Evolutionary conservation across 2,888 invertebrate genomes (phyloP).

Genomic region (Tortricodes alternella): DNA sequence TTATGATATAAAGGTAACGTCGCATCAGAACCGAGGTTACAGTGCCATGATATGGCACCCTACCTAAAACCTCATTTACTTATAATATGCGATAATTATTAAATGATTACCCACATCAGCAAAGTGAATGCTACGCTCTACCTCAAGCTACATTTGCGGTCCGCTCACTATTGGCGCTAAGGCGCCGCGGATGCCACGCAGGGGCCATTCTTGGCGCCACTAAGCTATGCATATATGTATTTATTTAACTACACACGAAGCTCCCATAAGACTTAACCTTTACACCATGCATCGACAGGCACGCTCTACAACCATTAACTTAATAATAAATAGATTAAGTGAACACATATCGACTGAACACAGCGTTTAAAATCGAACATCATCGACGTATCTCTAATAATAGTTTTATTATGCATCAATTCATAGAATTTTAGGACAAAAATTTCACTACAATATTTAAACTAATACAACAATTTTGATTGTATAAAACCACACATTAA

Average conservation of each 20-base stretch:
- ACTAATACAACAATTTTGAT: slow-evolving; percentile 63
- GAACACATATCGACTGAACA: slow-evolving; percentile 76
- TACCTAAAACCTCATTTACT: slow-evolving; percentile 19
- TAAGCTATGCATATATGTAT: slow-evolving; percentile 22
- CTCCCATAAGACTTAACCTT: slow-evolving; percentile 23
- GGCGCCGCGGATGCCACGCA: neutral
- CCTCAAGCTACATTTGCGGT: slow-evolving; percentile 11
- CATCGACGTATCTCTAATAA: slow-evolving; percentile 49
- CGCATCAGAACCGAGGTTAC: neutral
- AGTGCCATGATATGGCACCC: slow-evolving; percentile 25
- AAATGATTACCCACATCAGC: slow-evolving; percentile 6
- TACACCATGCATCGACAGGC: slow-evolving; percentile 20
- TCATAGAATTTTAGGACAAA: slow-evolving; percentile 52
- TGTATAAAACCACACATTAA: slow-evolving; percentile 55
- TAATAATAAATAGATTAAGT: slow-evolving; percentile 51
- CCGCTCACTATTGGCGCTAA: neutral
- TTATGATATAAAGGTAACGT: slow-evolving; percentile 29
- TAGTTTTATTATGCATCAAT: slow-evolving; percentile 43
- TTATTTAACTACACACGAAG: slow-evolving; percentile 27
- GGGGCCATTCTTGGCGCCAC: neutral
- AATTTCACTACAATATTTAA: slow-evolving; percentile 73
- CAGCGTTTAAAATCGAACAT: slow-evolving; percentile 55
- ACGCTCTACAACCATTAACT: slow-evolving; percentile 41
- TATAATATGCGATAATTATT: slow-evolving; percentile 27
- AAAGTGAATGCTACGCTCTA: slow-evolving; percentile 20